A percentile compares a stretch with the other conserved stretches of the same genome.
phyloP scores from a whole-genome alignment of 2,888 invertebrate genomes.

The Mythimna vitellina region DNA sequence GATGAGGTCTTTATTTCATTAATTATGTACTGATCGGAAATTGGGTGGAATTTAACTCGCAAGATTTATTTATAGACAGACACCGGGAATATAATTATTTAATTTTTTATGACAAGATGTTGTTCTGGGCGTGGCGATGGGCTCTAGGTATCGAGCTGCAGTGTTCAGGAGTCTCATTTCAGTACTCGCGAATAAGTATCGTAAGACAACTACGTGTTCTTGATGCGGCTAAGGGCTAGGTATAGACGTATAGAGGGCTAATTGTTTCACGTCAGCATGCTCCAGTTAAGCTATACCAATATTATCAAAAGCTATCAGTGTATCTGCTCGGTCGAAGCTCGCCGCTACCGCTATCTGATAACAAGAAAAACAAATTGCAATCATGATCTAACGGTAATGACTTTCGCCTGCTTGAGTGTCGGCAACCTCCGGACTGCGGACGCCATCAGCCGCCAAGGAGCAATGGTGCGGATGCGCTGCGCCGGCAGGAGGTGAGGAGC shows the following conservation, averaged over 20 bases:
- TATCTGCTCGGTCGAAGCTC: background rate
- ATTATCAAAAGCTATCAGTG: constrained; percentile 15
- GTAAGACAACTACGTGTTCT: no score
- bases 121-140: no score
- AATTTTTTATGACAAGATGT: no score
- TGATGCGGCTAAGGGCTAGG: no score
- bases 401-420: constrained; percentile 35
- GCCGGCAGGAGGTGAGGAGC: constrained; percentile 41
- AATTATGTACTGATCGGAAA: no score
- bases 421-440: background rate
- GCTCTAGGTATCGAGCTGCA: no score
- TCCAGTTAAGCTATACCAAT: background rate
- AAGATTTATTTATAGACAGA: no score
- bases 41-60: no score
- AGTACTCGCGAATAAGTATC: no score
- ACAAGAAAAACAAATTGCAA: constrained; percentile 46
- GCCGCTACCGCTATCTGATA: constrained; percentile 55
- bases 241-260: background rate
- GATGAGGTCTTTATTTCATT: no score
- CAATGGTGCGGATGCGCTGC: constrained; percentile 53
- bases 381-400: constrained; percentile 59
- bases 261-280: background rate
- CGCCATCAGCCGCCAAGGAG: constrained; percentile 24
- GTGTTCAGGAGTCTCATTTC: no score
- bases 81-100: no score